Base-by-base conservation (phyloP, 2,888 invertebrate genomes). In the Vanessa cardui region DNA sequence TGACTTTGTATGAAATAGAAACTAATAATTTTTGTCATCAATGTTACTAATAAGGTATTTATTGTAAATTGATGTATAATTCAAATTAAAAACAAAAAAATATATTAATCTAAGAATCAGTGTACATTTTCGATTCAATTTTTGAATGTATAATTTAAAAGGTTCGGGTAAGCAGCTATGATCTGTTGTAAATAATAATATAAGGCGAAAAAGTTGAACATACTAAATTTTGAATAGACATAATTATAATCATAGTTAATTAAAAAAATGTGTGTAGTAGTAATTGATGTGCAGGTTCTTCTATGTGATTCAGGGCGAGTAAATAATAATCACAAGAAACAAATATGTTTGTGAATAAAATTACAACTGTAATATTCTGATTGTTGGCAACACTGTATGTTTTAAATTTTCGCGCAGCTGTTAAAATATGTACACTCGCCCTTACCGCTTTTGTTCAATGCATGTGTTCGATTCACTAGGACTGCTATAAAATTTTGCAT, bases 71-170 rank as follows among this genome's bases (percentile, higher is more conserved):
- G 52, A 16, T 31, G 16, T 16, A 26, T 26, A 8, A 46, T n/a
- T 44, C 21, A 60, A 60, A 46, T 60, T 60, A 60, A 60, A 9
- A 21, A 47, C 15, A 60, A 60, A n/a, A n/a, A n/a, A 60, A 60
- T 39, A 12, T 45, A 18, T 60, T 46, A 26, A 60, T 31, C 18
- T 58, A 58, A 60, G 26, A 47, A 21, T 26, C 58, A 61, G 54
- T 66, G 46, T 66, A 66, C 45, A 66, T 66, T 66, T 66, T 66
- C 60, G 60, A 66, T 66, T 60, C 33, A 47, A 66, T 66, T 60
- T 64, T 60, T 60, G 31, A 66, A 60, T 49, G 20, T 18, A 54
- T 54, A 16, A 21, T 50, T 50, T 15, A 20, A 50, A 54, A 7
- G 16, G 16, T 50, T 50, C 15, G 50, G 50, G 26, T 54, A 54